These are phyloP conservation scores for Julus scanicus DNA, from an alignment of 2,888 invertebrate genomes.

Conservation along the genomic window DNA sequence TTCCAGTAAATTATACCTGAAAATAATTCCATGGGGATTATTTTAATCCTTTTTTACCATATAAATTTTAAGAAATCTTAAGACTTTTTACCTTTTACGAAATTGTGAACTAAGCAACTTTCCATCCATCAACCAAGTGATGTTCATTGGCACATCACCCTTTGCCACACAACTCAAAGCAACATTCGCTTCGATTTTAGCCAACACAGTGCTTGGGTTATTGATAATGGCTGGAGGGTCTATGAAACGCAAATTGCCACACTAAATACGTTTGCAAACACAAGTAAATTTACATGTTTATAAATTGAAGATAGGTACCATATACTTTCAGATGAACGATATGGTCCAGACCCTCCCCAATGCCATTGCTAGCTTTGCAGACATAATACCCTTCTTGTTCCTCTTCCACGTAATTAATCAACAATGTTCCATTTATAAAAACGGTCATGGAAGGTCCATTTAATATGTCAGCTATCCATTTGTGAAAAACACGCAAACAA, in stretches of 20 bases:
- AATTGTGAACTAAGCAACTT: no score
- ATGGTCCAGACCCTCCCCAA: conserved; percentile 66
- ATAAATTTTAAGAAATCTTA: no score
- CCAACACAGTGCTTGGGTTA: conserved; percentile 9
- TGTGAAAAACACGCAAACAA: no score
- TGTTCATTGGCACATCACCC: conserved; percentile 48
- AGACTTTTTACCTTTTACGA: no score
- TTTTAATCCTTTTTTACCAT: no score
- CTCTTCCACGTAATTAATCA: conserved; percentile 71
- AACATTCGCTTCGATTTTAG: neutral
- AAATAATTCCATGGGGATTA: no score
- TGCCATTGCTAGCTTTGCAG: conserved; percentile 65
- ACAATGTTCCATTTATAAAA: conserved; percentile 64
- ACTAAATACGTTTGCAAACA: neutral
- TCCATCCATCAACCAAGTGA: conserved; percentile 41
- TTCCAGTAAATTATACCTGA: neutral
- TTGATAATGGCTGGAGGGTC: conserved; percentile 50
- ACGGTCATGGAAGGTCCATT: conserved; percentile 11
- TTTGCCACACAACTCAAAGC: conserved; percentile 14
- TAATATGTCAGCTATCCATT: neutral
- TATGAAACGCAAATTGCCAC: neutral
- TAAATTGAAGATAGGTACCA: conserved; percentile 57
- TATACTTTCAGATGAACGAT: conserved; percentile 65
- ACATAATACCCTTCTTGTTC: conserved; percentile 65
- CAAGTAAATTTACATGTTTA: neutral